Percentiles rank a stretch among this genome's conserved stretches.
phyloP scores from a whole-genome alignment of 2,888 invertebrate species.

The Amiota minor region DNA sequence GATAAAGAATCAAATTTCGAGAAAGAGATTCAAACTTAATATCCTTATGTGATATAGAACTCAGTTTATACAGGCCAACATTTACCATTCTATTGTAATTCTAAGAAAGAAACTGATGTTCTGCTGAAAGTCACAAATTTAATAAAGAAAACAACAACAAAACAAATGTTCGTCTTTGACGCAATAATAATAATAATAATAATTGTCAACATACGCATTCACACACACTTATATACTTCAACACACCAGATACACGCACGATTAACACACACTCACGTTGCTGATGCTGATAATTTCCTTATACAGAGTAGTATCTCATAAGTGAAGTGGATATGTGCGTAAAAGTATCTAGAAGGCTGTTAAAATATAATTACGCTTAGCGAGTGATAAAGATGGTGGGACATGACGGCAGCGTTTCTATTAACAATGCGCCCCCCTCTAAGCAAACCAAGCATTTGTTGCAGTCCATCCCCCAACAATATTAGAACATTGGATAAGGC shows the following conservation, averaged over 20 bases:
- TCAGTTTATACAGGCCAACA: no score
- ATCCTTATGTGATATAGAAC: no score
- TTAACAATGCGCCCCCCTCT: slow-evolving; percentile 48
- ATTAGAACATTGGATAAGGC: neutral
- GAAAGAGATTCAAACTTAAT: no score
- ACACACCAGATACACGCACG: slow-evolving; percentile 15
- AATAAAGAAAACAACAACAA: neutral
- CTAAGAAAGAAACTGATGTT: no score
- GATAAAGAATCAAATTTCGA: no score
- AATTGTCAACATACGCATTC: slow-evolving; percentile 21
- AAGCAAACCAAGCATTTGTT: slow-evolving; percentile 27
- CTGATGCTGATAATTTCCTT: neutral
- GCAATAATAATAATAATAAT: slow-evolving; percentile 10
- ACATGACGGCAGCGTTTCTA: slow-evolving; percentile 48
- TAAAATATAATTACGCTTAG: slow-evolving; percentile 61
- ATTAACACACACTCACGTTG: slow-evolving; percentile 5
- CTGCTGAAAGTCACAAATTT: slow-evolving; percentile 23
- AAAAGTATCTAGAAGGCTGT: slow-evolving; percentile 59
- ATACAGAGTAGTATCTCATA: slow-evolving; percentile 42
- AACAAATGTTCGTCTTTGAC: neutral
- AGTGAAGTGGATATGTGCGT: slow-evolving; percentile 48
- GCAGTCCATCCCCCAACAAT: slow-evolving; percentile 23
- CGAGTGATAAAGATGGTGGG: slow-evolving; percentile 43
- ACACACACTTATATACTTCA: slow-evolving; percentile 11
- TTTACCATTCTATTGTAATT: no score